A percentile compares a stretch with the other conserved stretches of the same genome.
Conservation (phyloP, 2,888 invertebrate species). For the Malthinus seriepunctatus region DNA sequence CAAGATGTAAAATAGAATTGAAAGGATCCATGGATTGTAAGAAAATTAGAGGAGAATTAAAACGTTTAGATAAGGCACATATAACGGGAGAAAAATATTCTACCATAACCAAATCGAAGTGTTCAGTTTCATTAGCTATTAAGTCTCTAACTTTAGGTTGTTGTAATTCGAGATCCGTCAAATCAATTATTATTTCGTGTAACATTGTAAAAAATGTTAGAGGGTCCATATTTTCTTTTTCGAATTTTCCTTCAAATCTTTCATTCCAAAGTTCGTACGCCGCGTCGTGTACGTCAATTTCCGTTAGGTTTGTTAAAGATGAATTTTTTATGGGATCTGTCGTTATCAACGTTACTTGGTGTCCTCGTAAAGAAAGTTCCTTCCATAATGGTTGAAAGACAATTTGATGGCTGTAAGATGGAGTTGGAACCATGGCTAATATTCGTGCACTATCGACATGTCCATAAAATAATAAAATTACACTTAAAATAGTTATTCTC, state of each 20-base stretch:
- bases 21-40: slow-evolving; percentile 38
- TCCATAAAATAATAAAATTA: not conserved
- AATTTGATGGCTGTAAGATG: slow-evolving; percentile 57
- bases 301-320: slow-evolving; percentile 48
- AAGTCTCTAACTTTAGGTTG: slow-evolving; percentile 42
- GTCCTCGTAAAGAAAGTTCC: slow-evolving; percentile 55
- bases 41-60: slow-evolving; percentile 47
- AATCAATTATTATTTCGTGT: not conserved
- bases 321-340: slow-evolving; percentile 51
- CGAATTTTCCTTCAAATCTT: not conserved
- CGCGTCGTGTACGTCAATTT: slow-evolving; percentile 47
- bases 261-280: slow-evolving; percentile 37
- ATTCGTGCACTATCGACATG: slow-evolving; percentile 45
- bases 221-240: not conserved
- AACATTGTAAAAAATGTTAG: not conserved
- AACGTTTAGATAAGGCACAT: slow-evolving; percentile 43
- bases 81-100: slow-evolving; percentile 42
- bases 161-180: slow-evolving; percentile 11
- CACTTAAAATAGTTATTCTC: too few relatives aligned
- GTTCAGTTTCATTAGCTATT: slow-evolving; percentile 39
- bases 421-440: slow-evolving; percentile 52
- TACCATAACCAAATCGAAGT: slow-evolving; percentile 47
- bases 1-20: slow-evolving; percentile 37
- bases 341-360: slow-evolving; percentile 56
- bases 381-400: slow-evolving; percentile 54